phyloP scores from a whole-genome alignment of 2,888 invertebrate genomes.

The Mythimna pallens region DNA sequence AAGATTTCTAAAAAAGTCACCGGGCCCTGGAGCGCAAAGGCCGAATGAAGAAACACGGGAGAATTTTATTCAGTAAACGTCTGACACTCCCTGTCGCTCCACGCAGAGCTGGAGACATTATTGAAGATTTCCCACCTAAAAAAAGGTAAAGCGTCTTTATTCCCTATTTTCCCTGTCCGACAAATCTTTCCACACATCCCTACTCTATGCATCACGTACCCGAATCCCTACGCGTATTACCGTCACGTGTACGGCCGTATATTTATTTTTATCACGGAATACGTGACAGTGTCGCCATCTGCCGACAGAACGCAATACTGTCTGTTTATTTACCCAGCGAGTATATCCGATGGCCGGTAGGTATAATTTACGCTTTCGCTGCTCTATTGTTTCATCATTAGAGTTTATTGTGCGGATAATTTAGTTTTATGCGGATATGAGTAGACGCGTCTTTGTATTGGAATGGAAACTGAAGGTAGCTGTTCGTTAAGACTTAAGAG shows the following conservation, averaged over 20 bases:
- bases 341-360: slow-evolving; percentile 37
- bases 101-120: too few species aligned
- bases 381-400: slow-evolving; percentile 56
- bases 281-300: slow-evolving; percentile 67
- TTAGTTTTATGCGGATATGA: slow-evolving; percentile 35
- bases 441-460: slow-evolving; percentile 5
- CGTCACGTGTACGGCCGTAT: slow-evolving; percentile 55
- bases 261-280: slow-evolving; percentile 64
- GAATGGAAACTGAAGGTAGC: not conserved
- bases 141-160: not conserved
- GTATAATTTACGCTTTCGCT: slow-evolving; percentile 26
- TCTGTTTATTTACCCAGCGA: slow-evolving; percentile 61
- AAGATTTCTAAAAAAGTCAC: too few species aligned
- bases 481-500: not conserved
- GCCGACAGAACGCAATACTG: slow-evolving; percentile 46
- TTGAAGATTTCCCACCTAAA: too few species aligned
- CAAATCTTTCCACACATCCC: not conserved
- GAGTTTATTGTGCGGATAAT: slow-evolving; percentile 40
- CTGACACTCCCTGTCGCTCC: too few species aligned
- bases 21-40: too few species aligned
- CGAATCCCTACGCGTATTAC: slow-evolving; percentile 45
- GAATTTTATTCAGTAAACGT: too few species aligned
- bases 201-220: slow-evolving; percentile 9
- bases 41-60: too few species aligned
- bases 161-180: not conserved